phyloP scores from a whole-genome alignment of 2,797 vertebrate species.

The Leptatherina wallacei region DNA sequence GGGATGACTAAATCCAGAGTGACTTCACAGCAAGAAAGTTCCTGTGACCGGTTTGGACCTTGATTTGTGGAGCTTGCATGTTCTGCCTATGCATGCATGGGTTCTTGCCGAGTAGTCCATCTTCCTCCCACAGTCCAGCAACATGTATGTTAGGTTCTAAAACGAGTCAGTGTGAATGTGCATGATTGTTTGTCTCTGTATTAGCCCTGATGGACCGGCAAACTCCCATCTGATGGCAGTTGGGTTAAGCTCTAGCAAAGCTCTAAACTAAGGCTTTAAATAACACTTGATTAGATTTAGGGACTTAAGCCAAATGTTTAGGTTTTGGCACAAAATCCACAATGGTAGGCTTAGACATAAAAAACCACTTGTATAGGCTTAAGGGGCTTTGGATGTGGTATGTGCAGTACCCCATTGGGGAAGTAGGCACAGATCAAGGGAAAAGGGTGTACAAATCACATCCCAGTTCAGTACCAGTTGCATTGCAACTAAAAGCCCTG shows the following conservation, averaged over 20 bases:
- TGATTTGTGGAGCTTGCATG: too few species aligned
- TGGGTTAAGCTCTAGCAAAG: neutral
- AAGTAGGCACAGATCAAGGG: neutral
- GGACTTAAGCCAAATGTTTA: neutral
- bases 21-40: too few species aligned
- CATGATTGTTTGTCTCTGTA: neutral
- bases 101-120: neutral
- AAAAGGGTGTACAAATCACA: neutral
- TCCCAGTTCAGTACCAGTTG: neutral
- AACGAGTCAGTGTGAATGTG: neutral
- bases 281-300: neutral
- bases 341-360: neutral
- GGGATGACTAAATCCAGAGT: too few species aligned
- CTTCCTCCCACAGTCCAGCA: neutral
- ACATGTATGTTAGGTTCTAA: neutral
- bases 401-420: neutral
- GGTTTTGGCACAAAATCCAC: neutral
- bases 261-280: neutral
- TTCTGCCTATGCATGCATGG: too few species aligned
- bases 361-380: neutral
- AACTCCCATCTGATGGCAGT: neutral
- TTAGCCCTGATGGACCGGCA: neutral
- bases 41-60: too few species aligned
- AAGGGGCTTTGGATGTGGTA: neutral
- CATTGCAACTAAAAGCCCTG: neutral